These are phyloP conservation scores for Anoura caudifer DNA, from an alignment of 2,113 vertebrate genomes.

Conservation along the genomic window DNA sequence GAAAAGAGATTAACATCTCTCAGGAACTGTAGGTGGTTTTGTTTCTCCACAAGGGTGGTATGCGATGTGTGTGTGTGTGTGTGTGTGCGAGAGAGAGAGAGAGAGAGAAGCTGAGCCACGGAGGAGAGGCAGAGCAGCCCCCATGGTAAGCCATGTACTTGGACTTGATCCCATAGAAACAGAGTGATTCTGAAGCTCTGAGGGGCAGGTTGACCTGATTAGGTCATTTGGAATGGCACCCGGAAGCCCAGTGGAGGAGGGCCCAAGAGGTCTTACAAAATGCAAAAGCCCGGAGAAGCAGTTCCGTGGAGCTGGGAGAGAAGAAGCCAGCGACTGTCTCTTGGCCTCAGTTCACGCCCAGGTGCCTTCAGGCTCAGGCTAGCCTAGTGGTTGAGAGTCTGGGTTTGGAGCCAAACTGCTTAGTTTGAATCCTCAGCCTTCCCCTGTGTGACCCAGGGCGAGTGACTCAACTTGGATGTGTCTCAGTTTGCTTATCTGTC, in stretches of 20 bases:
- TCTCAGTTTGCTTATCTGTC: not conserved
- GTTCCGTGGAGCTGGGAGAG: not conserved
- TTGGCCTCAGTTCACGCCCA: no score
- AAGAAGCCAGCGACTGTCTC: accelerated
- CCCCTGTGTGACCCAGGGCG: no score
- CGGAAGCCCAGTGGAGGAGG: not conserved
- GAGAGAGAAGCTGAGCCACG: not conserved
- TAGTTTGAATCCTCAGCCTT: not conserved
- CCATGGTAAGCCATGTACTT: not conserved
- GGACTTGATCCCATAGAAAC: not conserved
- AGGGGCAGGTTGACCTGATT: not conserved
- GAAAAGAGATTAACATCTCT: not conserved
- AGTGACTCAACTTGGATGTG: no score
- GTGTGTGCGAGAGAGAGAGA: not conserved
- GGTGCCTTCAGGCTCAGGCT: not conserved
- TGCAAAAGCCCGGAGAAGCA: not conserved
- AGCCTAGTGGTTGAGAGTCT: not conserved
- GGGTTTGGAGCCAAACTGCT: not conserved
- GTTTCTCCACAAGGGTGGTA: not conserved
- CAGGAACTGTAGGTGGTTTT: not conserved
- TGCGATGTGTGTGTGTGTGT: not conserved
- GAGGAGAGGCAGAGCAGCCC: not conserved
- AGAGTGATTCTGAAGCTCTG: not conserved
- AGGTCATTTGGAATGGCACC: not conserved
- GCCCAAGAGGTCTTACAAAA: not conserved